Evolutionary conservation across 1,140 invertebrate genomes (phyloP).

Genomic region (Drosophila pallidifrons): DNA sequence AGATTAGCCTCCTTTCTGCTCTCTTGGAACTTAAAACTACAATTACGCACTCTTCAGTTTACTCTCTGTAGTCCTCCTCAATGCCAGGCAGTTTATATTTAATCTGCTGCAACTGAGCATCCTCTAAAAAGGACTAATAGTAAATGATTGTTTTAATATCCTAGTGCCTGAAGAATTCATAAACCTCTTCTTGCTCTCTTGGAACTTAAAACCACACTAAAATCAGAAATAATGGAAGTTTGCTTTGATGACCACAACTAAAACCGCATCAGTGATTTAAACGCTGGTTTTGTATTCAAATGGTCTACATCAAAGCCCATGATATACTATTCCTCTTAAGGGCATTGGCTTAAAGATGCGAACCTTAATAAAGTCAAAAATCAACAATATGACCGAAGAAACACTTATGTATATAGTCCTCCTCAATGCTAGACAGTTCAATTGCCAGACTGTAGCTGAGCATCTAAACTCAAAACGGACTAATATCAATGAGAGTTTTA

Average conservation of each 20-base stretch:
- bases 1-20: conserved; percentile 47
- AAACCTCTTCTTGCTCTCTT: conserved; percentile 51
- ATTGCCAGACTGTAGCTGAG: conserved; percentile 14
- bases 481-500: conserved; percentile 46
- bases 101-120: conserved; percentile 27
- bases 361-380: conserved; percentile 53
- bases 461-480: conserved; percentile 36
- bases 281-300: conserved; percentile 63
- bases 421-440: conserved; percentile 37
- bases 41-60: not conserved
- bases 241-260: conserved; percentile 46
- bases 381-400: not conserved
- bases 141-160: conserved; percentile 58
- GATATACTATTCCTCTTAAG: conserved; percentile 63
- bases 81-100: conserved; percentile 26
- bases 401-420: conserved; percentile 17
- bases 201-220: conserved; percentile 52
- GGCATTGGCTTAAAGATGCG: conserved; percentile 50
- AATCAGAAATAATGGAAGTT: no score
- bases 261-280: conserved; percentile 45
- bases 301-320: conserved; percentile 56
- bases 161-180: conserved; percentile 56
- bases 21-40: conserved; percentile 61
- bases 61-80: conserved; percentile 36
- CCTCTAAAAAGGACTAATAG: conserved; percentile 53